Conservation (phyloP, 2,888 invertebrate genomes). For the Trachelus troglodyta region DNA sequence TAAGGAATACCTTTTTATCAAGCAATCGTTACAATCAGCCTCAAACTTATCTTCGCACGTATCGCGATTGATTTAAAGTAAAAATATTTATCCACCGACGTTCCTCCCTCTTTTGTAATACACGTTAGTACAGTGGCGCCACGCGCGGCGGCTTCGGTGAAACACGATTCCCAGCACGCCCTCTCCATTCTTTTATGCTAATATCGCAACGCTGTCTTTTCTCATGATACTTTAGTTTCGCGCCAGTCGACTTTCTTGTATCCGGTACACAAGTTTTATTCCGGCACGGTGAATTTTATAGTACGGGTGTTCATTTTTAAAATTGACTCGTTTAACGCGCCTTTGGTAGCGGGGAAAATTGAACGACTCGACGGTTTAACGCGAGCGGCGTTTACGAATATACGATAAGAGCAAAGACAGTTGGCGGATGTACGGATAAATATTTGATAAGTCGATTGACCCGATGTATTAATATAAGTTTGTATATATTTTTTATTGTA, state of each 20-base stretch:
- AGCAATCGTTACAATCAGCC: background rate
- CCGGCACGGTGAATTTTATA: background rate
- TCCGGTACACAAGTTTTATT: background rate
- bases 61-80: background rate
- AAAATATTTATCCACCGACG: no score
- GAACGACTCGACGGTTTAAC: background rate
- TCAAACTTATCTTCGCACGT: background rate
- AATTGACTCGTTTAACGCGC: background rate
- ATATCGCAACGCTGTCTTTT: constrained; percentile 34
- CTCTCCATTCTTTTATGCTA: constrained; percentile 45
- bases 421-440: background rate
- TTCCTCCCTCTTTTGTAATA: no score
- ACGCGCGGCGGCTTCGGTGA: background rate
- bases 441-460: background rate
- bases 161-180: constrained; percentile 30
- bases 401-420: background rate
- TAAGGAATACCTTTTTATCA: background rate
- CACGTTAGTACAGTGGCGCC: background rate
- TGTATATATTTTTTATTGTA: background rate
- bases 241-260: background rate
- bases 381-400: background rate
- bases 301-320: background rate
- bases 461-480: no score
- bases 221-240: background rate
- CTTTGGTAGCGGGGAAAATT: background rate